Evolutionary conservation across 2,888 invertebrate species (phyloP), one percentile per base, ranked within the genome.

Genomic region (Opisthograptis luteolata): DNA sequence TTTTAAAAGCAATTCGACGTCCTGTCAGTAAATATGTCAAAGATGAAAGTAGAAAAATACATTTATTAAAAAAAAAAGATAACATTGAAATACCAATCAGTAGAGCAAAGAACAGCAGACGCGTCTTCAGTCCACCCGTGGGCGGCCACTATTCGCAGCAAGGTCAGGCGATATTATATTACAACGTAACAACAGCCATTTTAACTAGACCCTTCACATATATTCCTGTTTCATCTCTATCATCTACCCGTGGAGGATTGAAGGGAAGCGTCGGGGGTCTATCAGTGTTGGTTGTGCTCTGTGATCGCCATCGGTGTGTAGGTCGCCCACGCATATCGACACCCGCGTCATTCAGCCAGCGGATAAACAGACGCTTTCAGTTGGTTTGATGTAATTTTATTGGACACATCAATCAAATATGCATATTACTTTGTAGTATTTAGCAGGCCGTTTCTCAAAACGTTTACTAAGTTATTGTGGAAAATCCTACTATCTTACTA

Each of bases 161-260:
- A 89, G 89, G 89, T 83, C 87, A 77, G 50, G 64, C 77, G 80
- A 88, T 87, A 89, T 89, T 87, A 84, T 86, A 80, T 88, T 89
- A 84, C 89, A 86, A 67, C 70, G 65, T 60, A 55, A 48, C n/a
- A 58, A 60, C 63, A 61, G 66, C 82, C 77, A 78, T 60, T 60
- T 48, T 63, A 58, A 32, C 20, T 17, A 54, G 77, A 73, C 40
- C 72, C 55, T 62, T 58, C 27, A 34, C 24, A 34, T 51, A 30
- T 57, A 42, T 59, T 44, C 54, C 51, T 13, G 19, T 32, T 42
- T 41, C 62, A 51, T 58, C 48, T 54, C 40, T 46, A 37, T 59
- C 42, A 24, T 58, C 55, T 51, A 36, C 32, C 39, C 42, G 41
- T 55, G 46, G 58, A 58, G 34, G 15, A 47, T 27, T 30, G 22